A percentile compares a stretch with the other conserved stretches of the same genome.
These are phyloP conservation scores for Helostoma temminkii DNA, from an alignment of 2,797 vertebrate genomes.

Conservation along the genomic window DNA sequence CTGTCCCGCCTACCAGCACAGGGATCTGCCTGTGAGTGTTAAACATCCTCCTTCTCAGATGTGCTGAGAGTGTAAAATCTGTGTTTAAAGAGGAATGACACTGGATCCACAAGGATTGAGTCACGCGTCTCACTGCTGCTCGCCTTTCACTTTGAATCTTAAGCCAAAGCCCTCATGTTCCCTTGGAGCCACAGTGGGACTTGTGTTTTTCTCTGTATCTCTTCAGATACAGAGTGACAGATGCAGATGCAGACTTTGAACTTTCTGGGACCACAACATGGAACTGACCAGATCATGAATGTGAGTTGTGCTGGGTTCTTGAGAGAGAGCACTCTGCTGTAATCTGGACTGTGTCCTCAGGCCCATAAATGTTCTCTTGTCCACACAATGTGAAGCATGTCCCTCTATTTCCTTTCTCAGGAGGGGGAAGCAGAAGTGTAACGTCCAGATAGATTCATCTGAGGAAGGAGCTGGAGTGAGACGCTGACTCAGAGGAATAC, in stretches of 20 bases:
- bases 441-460: conserved; percentile 30
- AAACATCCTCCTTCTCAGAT: conserved; percentile 43
- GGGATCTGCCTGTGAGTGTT: conserved; percentile 38
- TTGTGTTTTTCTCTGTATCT: conserved; percentile 40
- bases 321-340: conserved; percentile 29
- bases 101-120: conserved; percentile 47
- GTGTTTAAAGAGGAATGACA: conserved; percentile 47
- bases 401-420: conserved; percentile 43
- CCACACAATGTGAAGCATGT: conserved; percentile 66
- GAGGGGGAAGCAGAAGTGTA: conserved; percentile 31
- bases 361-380: conserved; percentile 66
- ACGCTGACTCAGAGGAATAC: conserved; percentile 37
- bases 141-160: conserved; percentile 59
- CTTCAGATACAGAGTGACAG: conserved; percentile 52
- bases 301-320: conserved; percentile 33
- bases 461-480: conserved; percentile 24
- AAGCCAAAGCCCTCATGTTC: conserved; percentile 53
- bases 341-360: conserved; percentile 56
- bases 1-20: conserved; percentile 30
- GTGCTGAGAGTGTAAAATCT: conserved; percentile 55
- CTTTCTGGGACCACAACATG: conserved; percentile 56
- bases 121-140: conserved; percentile 37
- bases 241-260: conserved; percentile 66
- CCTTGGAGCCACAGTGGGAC: conserved; percentile 41
- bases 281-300: conserved; percentile 31